Percentiles rank a stretch among this genome's conserved stretches.
phyloP scores from a whole-genome alignment of 2,113 vertebrate species.

The Strix aluco region DNA sequence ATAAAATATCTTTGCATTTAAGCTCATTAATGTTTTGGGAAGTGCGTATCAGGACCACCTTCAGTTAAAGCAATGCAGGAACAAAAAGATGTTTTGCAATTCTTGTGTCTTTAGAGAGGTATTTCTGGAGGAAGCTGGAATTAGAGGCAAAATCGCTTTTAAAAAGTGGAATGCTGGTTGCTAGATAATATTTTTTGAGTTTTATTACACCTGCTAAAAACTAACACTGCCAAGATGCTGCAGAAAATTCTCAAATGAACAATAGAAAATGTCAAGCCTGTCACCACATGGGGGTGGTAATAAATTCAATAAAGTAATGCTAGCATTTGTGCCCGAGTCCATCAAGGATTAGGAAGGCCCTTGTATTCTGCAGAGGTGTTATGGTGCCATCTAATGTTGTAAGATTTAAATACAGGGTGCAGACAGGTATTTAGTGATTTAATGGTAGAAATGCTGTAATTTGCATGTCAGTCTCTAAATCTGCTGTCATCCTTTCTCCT shows the following conservation, averaged over 20 bases:
- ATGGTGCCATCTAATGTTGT: slow-evolving; percentile 37
- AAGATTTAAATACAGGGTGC: not conserved
- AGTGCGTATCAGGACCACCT: fast-evolving
- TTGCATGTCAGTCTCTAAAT: not conserved
- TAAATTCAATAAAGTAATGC: not conserved
- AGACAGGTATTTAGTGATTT: fast-evolving
- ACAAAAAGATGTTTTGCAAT: not conserved
- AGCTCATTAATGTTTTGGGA: not conserved
- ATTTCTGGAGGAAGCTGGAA: not conserved
- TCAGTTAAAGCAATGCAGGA: not conserved
- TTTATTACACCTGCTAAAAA: slow-evolving; percentile 20
- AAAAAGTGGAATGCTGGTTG: not conserved
- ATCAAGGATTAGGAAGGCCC: not conserved
- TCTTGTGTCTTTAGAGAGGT: not conserved
- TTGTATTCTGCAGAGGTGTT: not conserved
- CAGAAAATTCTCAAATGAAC: not conserved
- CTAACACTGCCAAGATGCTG: not conserved
- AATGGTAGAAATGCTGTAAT: fast-evolving
- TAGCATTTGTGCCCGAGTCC: not conserved
- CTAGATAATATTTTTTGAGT: not conserved
- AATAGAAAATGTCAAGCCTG: slow-evolving; percentile 17
- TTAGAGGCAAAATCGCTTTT: not conserved
- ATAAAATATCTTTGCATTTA: not conserved
- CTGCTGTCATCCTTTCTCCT: not conserved
- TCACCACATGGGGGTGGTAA: slow-evolving; percentile 17